phyloP scores from a whole-genome alignment of 1,140 invertebrate species.

The Eumeta japonica region DNA sequence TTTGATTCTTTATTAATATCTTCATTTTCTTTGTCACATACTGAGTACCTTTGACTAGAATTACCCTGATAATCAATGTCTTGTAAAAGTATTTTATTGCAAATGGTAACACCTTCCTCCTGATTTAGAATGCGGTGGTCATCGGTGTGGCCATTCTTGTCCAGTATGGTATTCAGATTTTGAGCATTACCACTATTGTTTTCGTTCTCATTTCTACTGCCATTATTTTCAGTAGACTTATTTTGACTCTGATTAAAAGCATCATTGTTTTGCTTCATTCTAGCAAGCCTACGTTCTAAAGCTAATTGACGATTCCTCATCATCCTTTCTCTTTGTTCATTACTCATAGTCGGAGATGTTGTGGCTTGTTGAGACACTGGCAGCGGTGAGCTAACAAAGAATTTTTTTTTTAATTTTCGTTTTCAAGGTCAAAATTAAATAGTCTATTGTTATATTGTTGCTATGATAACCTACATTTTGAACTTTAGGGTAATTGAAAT shows the following conservation, averaged over 20 bases:
- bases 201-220: slow-evolving; percentile 1
- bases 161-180: no score
- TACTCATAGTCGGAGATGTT: slow-evolving; percentile 44
- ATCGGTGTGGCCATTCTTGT: no score
- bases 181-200: slow-evolving; percentile 7
- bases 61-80: neutral
- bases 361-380: slow-evolving; percentile 32
- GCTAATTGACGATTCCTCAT: slow-evolving; percentile 42
- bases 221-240: neutral
- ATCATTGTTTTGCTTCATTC: no score
- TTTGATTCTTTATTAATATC: no score
- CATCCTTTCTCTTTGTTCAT: slow-evolving; percentile 50
- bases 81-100: no score
- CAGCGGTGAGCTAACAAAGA: slow-evolving; percentile 14
- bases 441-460: slow-evolving; percentile 2
- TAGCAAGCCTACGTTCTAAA: slow-evolving; percentile 42
- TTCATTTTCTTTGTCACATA: no score
- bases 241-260: slow-evolving; percentile 11
- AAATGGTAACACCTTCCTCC: no score
- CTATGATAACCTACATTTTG: no score
- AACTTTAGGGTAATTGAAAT: no score
- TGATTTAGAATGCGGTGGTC: no score
- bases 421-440: slow-evolving; percentile 6
- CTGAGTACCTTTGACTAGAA: no score
- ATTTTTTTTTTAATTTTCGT: neutral